A percentile compares a stretch with the other conserved stretches of the same genome.
Conservation (phyloP, 2,888 invertebrate species). For the Phalera bucephala region DNA sequence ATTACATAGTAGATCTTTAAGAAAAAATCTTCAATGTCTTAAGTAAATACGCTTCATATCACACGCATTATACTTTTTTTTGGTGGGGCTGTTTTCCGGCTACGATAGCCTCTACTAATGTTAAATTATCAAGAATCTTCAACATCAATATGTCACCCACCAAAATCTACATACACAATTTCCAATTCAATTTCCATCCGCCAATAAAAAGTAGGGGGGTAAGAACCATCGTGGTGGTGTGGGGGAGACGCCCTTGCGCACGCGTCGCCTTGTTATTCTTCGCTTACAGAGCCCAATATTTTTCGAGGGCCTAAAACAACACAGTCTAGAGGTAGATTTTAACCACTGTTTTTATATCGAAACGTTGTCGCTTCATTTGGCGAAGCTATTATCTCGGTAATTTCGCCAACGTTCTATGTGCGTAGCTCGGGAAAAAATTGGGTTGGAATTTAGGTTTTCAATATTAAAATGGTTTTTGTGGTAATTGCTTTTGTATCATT, state of each 20-base stretch:
- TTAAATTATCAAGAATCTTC: no score
- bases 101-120: no score
- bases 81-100: no score
- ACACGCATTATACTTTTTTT: no score
- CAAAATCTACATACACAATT: not conserved
- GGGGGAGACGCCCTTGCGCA: not conserved
- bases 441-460: not conserved
- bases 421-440: not conserved
- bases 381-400: constrained; percentile 41
- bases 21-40: no score
- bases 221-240: not conserved
- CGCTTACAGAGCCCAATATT: constrained; percentile 54
- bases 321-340: constrained; percentile 35
- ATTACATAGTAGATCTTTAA: no score
- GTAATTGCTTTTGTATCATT: no score
- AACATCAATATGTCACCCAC: no score
- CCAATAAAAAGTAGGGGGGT: not conserved
- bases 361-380: constrained; percentile 41
- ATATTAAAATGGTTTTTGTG: not conserved
- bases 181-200: constrained; percentile 1
- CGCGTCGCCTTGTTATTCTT: constrained; percentile 46
- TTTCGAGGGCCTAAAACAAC: constrained; percentile 56
- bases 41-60: no score
- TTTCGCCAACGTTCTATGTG: constrained; percentile 8
- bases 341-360: constrained; percentile 36